Conservation (phyloP, 1,140 invertebrate species). For the Arion vulgaris region DNA sequence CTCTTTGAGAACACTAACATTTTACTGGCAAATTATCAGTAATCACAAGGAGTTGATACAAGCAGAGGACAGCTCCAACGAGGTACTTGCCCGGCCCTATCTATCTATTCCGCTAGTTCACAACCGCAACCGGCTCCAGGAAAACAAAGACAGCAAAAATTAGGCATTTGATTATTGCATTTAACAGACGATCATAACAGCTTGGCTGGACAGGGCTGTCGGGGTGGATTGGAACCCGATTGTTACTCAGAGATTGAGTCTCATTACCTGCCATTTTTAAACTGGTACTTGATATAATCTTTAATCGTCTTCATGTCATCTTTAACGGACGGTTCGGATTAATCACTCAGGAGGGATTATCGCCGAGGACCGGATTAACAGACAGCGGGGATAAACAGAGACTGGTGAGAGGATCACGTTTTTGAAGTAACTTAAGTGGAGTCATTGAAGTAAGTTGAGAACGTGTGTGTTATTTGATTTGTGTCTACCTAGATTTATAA, state of each 20-base stretch:
- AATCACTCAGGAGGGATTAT: neutral
- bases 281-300: neutral
- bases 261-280: slow-evolving; percentile 16
- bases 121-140: neutral
- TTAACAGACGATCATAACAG: slow-evolving; percentile 34
- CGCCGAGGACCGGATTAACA: neutral
- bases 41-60: slow-evolving; percentile 18
- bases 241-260: neutral
- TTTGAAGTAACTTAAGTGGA: no score
- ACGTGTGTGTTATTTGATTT: no score
- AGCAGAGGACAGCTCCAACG: neutral
- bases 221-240: neutral
- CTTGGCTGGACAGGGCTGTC: neutral
- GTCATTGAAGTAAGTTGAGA: no score
- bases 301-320: neutral
- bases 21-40: slow-evolving; percentile 36
- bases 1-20: neutral
- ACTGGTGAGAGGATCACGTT: no score
- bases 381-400: neutral
- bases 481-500: no score
- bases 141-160: slow-evolving; percentile 30
- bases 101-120: slow-evolving; percentile 31
- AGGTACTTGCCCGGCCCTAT: slow-evolving; percentile 7
- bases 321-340: neutral
- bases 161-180: slow-evolving; percentile 23